Evolutionary conservation across 1,140 invertebrate species (phyloP).

Genomic region (Drosophila murphyi): DNA sequence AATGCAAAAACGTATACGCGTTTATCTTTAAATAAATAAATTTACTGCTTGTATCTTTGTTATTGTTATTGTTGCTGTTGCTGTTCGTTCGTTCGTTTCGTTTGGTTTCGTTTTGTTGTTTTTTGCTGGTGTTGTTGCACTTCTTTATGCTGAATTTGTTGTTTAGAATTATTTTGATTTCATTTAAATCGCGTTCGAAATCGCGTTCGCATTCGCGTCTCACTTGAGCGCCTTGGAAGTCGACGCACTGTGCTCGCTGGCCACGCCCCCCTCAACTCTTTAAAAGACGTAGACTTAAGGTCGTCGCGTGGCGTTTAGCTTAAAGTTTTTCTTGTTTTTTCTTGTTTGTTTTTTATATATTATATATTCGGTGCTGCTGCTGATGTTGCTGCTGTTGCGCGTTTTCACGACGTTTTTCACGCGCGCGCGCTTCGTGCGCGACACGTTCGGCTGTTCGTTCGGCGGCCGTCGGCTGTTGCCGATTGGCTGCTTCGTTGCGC

Average conservation of each 20-base stretch:
- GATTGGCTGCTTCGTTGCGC: conserved; percentile 47
- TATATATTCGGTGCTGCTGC: not conserved
- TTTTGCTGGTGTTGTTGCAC: conserved; percentile 23
- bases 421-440: conserved; percentile 63
- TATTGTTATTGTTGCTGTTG: conserved; percentile 22
- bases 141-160: conserved; percentile 22
- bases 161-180: conserved; percentile 51
- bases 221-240: conserved; percentile 69
- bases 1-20: conserved; percentile 45
- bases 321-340: conserved; percentile 26
- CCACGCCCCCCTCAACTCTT: conserved; percentile 64
- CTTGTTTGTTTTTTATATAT: conserved; percentile 31
- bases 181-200: conserved; percentile 5
- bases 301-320: conserved; percentile 71
- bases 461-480: conserved; percentile 51
- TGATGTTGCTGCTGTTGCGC: conserved; percentile 33
- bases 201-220: conserved; percentile 50
- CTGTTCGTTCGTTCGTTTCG: not conserved
- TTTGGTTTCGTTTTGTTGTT: conserved; percentile 1
- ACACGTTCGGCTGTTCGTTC: conserved; percentile 41
- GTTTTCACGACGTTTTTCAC: conserved; percentile 73
- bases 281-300: conserved; percentile 61
- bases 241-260: conserved; percentile 50
- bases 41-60: conserved; percentile 34
- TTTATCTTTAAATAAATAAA: conserved; percentile 57